Conservation (phyloP, 2,888 invertebrate genomes). For the Alloplasta piceator region DNA sequence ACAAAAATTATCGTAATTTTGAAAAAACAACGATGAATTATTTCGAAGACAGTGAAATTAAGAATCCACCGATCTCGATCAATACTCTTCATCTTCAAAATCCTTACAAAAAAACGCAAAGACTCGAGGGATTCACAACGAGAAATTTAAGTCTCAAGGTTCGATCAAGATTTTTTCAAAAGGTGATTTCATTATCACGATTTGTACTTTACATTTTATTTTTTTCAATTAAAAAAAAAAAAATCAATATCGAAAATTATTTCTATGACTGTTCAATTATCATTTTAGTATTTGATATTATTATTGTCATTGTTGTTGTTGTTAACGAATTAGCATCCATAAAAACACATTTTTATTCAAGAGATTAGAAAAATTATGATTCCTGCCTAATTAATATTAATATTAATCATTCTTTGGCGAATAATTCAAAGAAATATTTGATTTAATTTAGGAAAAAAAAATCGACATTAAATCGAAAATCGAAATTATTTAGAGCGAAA, state of each 20-base stretch:
- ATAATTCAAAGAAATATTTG: too few species aligned
- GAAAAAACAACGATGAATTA: conserved; percentile 65
- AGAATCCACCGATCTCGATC: conserved; percentile 67
- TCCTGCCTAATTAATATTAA: too few species aligned
- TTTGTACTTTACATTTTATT: not conserved
- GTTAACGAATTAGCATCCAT: too few species aligned
- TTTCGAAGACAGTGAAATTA: conserved; percentile 57
- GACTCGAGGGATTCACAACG: conserved; percentile 71
- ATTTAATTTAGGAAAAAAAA: too few species aligned
- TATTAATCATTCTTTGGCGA: too few species aligned
- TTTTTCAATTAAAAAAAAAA: not conserved
- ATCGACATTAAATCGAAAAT: too few species aligned
- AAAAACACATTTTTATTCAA: too few species aligned
- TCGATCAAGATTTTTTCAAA: conserved; percentile 59
- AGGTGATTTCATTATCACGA: conserved; percentile 54
- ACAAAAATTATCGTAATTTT: conserved; percentile 32
- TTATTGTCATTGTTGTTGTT: too few species aligned
- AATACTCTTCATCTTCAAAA: conserved; percentile 75
- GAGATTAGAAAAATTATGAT: too few species aligned
- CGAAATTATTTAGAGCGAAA: too few species aligned
- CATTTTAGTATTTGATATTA: not conserved
- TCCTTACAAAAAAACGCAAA: conserved; percentile 70
- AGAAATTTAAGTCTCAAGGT: conserved; percentile 65
- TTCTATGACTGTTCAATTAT: not conserved
- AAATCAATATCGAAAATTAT: conserved; percentile 1